Evolutionary conservation across 2,797 vertebrate genomes (phyloP).

Genomic region (Benthosema pterotum): DNA sequence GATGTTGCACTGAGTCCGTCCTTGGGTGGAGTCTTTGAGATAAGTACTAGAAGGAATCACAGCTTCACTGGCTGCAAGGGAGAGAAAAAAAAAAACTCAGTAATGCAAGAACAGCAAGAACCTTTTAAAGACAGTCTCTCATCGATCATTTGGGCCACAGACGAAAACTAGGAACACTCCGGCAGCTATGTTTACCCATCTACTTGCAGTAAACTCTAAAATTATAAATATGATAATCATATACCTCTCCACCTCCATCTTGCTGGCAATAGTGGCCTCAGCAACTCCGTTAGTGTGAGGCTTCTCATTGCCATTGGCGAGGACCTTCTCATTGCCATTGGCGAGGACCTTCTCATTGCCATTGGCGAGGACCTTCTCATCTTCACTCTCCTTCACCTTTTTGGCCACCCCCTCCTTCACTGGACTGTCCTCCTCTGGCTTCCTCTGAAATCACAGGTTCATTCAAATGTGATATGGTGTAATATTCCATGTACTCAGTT

Average conservation of each 20-base stretch:
- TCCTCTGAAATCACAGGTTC: slow-evolving; percentile 58
- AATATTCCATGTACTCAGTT: neutral
- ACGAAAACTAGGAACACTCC: too few species aligned
- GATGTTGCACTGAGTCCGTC: neutral
- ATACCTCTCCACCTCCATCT: slow-evolving; percentile 48
- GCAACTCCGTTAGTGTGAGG: slow-evolving; percentile 30
- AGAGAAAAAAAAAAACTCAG: too few species aligned
- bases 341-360: too few species aligned
- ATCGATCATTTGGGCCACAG: too few species aligned
- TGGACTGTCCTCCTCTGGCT: slow-evolving; percentile 75
- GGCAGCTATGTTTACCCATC: neutral
- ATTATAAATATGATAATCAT: neutral
- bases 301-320: too few species aligned
- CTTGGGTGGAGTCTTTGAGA: neutral
- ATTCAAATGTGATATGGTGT: neutral
- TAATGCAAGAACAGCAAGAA: neutral
- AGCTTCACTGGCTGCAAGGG: slow-evolving; percentile 45
- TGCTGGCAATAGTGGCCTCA: neutral
- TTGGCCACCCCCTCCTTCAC: slow-evolving; percentile 60
- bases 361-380: slow-evolving; percentile 1
- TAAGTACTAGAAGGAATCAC: neutral
- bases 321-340: too few species aligned
- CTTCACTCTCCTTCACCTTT: slow-evolving; percentile 60
- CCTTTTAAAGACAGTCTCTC: neutral
- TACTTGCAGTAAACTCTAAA: neutral